Percentiles rank a stretch among this genome's conserved stretches.
These are phyloP conservation scores for Pelvicachromis taeniatus DNA, from an alignment of 2,113 vertebrate genomes.

Conservation along the genomic window DNA sequence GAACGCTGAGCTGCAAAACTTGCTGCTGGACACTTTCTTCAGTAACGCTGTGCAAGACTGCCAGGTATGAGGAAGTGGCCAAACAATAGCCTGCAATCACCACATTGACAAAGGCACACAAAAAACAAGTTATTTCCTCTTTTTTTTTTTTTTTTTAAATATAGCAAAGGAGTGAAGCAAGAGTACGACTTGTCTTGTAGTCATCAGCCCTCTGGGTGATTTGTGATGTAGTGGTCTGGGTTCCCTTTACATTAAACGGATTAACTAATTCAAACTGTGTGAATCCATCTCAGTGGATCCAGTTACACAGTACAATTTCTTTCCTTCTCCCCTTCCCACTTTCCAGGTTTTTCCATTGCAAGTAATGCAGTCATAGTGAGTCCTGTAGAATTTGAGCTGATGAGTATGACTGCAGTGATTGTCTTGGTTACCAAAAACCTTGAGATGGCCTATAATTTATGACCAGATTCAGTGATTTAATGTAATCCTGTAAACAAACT, in stretches of 20 bases:
- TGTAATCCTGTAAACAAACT: neutral
- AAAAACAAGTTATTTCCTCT: constrained; percentile 17
- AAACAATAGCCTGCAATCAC: constrained; percentile 2
- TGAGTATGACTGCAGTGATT: neutral
- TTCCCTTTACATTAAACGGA: neutral
- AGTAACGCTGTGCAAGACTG: constrained; percentile 83
- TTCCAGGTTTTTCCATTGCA: neutral
- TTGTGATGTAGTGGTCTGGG: neutral
- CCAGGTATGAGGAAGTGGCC: constrained; percentile 78
- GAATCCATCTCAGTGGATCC: neutral
- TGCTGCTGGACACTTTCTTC: constrained; percentile 91
- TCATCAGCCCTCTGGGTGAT: neutral
- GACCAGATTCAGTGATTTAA: neutral
- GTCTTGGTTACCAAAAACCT: neutral
- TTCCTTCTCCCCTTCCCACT: neutral
- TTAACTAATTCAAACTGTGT: neutral
- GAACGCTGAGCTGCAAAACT: constrained; percentile 83
- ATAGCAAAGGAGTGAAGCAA: neutral
- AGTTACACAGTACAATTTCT: accelerated
- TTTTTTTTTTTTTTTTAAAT: neutral
- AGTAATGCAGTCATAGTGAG: neutral
- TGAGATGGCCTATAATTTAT: neutral
- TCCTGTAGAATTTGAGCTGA: neutral
- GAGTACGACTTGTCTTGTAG: neutral
- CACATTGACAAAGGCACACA: constrained; percentile 9